A percentile compares a stretch with the other conserved stretches of the same genome.
Conservation (phyloP, 2,113 vertebrate genomes). For the Oncorhynchus masou region DNA sequence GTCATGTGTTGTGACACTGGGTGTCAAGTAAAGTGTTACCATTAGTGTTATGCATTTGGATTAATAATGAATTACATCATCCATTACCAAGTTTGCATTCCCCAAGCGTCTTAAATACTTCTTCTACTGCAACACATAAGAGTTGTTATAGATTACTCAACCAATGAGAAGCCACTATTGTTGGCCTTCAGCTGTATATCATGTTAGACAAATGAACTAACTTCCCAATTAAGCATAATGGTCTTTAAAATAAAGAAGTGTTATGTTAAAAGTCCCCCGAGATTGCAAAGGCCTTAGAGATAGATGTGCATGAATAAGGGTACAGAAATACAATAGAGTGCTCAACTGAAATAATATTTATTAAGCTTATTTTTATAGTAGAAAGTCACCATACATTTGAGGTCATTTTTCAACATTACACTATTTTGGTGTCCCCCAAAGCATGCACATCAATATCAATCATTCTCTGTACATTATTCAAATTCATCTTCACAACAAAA, state of each 20-base stretch:
- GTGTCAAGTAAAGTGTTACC: too few relatives aligned
- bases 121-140: too few relatives aligned
- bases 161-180: not conserved
- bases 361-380: slow-evolving; percentile 64
- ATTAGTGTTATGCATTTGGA: too few relatives aligned
- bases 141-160: too few relatives aligned
- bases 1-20: too few relatives aligned
- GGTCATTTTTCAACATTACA: slow-evolving; percentile 54
- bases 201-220: slow-evolving; percentile 28
- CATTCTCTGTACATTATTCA: slow-evolving; percentile 44
- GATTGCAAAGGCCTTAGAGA: too few relatives aligned
- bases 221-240: too few relatives aligned
- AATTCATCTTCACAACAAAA: slow-evolving; percentile 36
- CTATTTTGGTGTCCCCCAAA: slow-evolving; percentile 45
- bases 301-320: not conserved
- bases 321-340: slow-evolving; percentile 38
- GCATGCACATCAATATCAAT: slow-evolving; percentile 53
- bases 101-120: too few relatives aligned
- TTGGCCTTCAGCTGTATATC: slow-evolving; percentile 10
- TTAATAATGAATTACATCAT: too few relatives aligned
- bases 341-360: slow-evolving; percentile 50
- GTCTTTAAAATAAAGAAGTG: too few relatives aligned
- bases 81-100: too few relatives aligned
- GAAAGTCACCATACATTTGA: slow-evolving; percentile 67
- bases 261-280: too few relatives aligned